Conservation (phyloP, 1,140 invertebrate genomes). For the Aphaenogaster rudis region DNA sequence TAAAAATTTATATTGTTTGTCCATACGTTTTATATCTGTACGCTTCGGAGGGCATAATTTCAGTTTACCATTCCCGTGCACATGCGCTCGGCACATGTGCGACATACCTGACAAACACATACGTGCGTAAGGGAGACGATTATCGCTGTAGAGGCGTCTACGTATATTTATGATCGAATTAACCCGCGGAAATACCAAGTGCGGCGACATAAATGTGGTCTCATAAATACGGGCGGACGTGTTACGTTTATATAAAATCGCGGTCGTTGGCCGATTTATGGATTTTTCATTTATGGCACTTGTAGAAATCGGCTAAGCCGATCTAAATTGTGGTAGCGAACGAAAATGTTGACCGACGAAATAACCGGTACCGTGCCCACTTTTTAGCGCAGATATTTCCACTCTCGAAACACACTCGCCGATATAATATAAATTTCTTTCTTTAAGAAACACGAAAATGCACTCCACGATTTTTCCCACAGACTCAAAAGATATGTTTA, state of each 20-base stretch:
- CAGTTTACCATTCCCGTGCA: background rate
- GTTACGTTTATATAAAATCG: constrained; percentile 66
- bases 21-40: background rate
- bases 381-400: background rate
- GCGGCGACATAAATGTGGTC: constrained; percentile 50
- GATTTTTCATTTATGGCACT: constrained; percentile 38
- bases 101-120: background rate
- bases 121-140: constrained; percentile 33
- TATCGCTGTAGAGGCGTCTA: constrained; percentile 66
- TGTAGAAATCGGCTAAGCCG: constrained; percentile 37
- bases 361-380: background rate
- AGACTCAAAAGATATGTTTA: background rate
- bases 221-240: constrained; percentile 62
- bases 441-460: background rate
- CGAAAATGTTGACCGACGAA: background rate
- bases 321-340: background rate
- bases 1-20: background rate
- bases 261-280: constrained; percentile 63
- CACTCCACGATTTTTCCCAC: background rate
- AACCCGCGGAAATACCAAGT: constrained; percentile 71
- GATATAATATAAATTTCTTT: constrained; percentile 6
- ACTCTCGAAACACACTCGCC: background rate
- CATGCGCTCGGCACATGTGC: constrained; percentile 23
- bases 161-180: constrained; percentile 74
- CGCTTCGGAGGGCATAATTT: background rate